Evolutionary conservation across 2,797 vertebrate species (phyloP), one percentile per base, ranked within the genome.

Genomic region (Malurus leucopterus): DNA sequence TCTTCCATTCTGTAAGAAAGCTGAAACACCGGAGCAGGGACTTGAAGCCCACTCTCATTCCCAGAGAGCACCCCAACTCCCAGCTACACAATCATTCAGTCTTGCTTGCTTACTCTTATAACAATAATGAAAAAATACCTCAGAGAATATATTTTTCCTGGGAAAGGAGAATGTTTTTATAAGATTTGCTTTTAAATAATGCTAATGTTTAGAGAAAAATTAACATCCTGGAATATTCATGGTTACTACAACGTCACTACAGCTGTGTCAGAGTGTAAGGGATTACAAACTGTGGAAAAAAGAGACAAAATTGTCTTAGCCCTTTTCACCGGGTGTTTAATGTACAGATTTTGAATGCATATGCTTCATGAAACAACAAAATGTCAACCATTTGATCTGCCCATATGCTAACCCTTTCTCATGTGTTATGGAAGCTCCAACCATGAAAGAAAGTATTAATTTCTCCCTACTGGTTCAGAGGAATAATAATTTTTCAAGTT

Each of bases 341-440:
- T 26, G 55, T 50, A 82, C 29, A 81, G 36, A 57, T 41, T 89
- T 79, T 86, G 73, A 91, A 94, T 51, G n/a, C 71, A 84, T 64
- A 91, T 68, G 62, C 70, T 87, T 90, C 68, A 65, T 15, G 50
- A 88, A 95, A 90, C 49, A 85, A 67, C 14, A 85, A 50, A 90
- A 82, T 50, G 43, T 69, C 83, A 94, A 81, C 67, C 70, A 62
- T 89, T 93, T 81, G 36, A 72, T 91, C 70, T 55, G 49, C 21
- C 62, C 30, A 40, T 53, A 65, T 16, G 70, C 72, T 79, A 93
- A 74, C 30, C 30, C 51, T 80, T 90, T 88, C 86, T 82, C 55
- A 72, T 51, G 41, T 70, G 64, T 64, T 84, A 86, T 4, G 19
- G 57, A 77, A 82, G 24, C 67, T 80, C 63, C 72, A 87, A 36